A percentile compares a stretch with the other conserved stretches of the same genome.
Conservation (phyloP, 2,888 invertebrate species). For the Mayetiola destructor region DNA sequence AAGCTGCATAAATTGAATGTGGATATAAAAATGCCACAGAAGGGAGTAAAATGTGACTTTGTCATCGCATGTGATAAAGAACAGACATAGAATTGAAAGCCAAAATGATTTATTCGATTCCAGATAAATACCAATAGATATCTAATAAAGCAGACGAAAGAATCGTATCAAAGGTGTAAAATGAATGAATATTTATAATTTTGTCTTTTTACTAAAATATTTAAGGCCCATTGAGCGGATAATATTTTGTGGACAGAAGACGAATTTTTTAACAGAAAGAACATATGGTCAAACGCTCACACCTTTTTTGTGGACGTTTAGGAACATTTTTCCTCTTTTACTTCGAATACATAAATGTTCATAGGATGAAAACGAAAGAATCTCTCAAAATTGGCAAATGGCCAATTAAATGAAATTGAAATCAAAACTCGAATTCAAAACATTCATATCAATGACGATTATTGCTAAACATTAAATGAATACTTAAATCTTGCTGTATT, state of each 20-base stretch:
- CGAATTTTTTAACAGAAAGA: too few relatives aligned
- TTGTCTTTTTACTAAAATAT: neutral
- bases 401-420: too few relatives aligned
- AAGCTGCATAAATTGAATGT: too few relatives aligned
- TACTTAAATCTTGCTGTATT: slow-evolving; percentile 9
- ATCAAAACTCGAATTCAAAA: too few relatives aligned
- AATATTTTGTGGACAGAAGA: too few relatives aligned
- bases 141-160: neutral
- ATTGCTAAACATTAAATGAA: neutral
- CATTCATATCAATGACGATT: neutral
- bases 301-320: neutral
- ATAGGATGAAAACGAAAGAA: too few relatives aligned
- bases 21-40: too few relatives aligned
- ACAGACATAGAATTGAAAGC: neutral
- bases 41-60: too few relatives aligned
- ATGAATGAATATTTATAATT: slow-evolving; percentile 9
- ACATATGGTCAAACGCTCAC: too few relatives aligned
- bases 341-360: too few relatives aligned
- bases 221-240: slow-evolving; percentile 9
- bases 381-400: too few relatives aligned
- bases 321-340: neutral
- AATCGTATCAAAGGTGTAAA: slow-evolving; percentile 7
- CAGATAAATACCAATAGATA: slow-evolving; percentile 10
- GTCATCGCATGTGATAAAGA: too few relatives aligned
- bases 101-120: slow-evolving; percentile 5